Conservation (phyloP, 2,888 invertebrate species). For the Monopis laevigella region DNA sequence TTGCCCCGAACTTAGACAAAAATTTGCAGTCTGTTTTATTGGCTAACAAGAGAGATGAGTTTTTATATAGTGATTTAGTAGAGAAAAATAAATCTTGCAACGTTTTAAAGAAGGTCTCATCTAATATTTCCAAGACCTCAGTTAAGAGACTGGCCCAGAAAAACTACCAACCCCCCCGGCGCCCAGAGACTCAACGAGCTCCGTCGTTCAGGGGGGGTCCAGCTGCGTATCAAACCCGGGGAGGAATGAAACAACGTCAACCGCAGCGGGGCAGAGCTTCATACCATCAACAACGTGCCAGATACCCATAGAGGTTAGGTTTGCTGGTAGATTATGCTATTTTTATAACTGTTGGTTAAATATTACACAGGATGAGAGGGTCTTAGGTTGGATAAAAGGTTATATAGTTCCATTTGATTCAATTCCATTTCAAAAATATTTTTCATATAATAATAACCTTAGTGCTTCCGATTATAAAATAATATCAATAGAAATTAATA, state of each 20-base stretch:
- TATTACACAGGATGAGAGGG: slow-evolving; percentile 13
- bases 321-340: slow-evolving; percentile 15
- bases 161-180: slow-evolving; percentile 15
- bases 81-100: slow-evolving; percentile 15
- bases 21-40: not conserved
- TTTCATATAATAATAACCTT: slow-evolving; percentile 5
- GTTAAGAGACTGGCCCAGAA: slow-evolving; percentile 1
- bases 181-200: not conserved
- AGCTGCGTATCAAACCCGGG: not conserved
- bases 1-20: slow-evolving; percentile 4
- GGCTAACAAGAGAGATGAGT: not conserved
- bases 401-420: slow-evolving; percentile 16
- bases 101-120: slow-evolving; percentile 12
- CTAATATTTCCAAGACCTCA: not conserved
- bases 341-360: slow-evolving; percentile 14
- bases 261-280: not conserved
- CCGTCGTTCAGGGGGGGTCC: slow-evolving; percentile 1
- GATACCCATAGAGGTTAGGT: slow-evolving; percentile 9
- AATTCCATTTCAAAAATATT: slow-evolving; percentile 7
- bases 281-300: slow-evolving; percentile 2
- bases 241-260: not conserved
- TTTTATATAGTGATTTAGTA: not conserved
- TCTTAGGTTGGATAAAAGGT: slow-evolving; percentile 15
- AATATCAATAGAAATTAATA: slow-evolving; percentile 12
- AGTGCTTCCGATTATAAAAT: slow-evolving; percentile 3